Conservation (phyloP, 1,140 invertebrate genomes). For the Papilio aristodemus region DNA sequence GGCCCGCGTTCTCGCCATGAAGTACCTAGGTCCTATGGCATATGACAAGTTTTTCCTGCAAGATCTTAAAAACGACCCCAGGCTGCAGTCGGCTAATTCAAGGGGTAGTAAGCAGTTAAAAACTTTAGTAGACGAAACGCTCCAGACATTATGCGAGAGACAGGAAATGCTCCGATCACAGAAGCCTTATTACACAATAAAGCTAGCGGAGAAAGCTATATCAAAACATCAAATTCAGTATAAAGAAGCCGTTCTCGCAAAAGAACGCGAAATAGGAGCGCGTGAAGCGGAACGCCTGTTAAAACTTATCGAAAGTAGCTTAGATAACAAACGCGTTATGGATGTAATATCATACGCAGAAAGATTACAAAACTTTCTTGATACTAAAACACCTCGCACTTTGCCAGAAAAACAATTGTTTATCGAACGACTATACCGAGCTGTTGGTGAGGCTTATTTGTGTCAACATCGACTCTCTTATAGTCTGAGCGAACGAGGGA, state of each 20-base stretch:
- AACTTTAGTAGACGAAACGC: conserved; percentile 67
- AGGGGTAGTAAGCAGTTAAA: conserved; percentile 70
- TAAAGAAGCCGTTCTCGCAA: conserved; percentile 64
- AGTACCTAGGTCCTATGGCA: conserved; percentile 80
- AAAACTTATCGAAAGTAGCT: conserved; percentile 68
- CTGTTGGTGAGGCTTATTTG: conserved; percentile 69
- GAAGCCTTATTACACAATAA: conserved; percentile 80
- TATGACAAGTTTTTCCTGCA: conserved; percentile 80
- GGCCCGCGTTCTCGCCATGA: conserved; percentile 78
- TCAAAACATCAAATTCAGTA: conserved; percentile 74
- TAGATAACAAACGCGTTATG: conserved; percentile 67
- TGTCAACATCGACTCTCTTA: conserved; percentile 68
- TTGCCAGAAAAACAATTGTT: conserved; percentile 69
- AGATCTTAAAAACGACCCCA: conserved; percentile 64
- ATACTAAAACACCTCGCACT: conserved; percentile 63
- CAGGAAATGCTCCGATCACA: conserved; percentile 79
- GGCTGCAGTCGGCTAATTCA: conserved; percentile 75
- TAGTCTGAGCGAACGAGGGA: conserved; percentile 69
- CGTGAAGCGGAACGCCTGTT: conserved; percentile 73
- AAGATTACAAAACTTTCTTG: conserved; percentile 68
- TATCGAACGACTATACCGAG: conserved; percentile 66
- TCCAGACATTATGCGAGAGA: conserved; percentile 72
- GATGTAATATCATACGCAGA: conserved; percentile 67
- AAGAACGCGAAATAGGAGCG: conserved; percentile 70
- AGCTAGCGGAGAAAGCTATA: conserved; percentile 77